Percentiles rank a stretch among this genome's conserved stretches.
phyloP scores from a whole-genome alignment of 2,888 invertebrate species.

The Noctua fimbriata region DNA sequence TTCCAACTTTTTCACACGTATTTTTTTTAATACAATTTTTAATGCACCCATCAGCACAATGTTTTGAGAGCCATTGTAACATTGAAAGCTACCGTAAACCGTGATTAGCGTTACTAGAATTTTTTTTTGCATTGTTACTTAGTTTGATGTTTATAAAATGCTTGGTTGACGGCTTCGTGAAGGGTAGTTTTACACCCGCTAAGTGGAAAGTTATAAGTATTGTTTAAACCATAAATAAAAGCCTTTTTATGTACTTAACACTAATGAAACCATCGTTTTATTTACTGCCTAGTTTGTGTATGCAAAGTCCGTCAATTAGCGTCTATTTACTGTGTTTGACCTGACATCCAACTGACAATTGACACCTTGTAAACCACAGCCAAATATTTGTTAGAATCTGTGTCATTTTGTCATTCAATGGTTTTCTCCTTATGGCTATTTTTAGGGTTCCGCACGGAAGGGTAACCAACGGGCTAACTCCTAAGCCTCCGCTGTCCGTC shows the following conservation, averaged over 20 bases:
- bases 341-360: constrained; percentile 39
- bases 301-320: constrained; percentile 21
- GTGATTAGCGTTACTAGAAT: not conserved
- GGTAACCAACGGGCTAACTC: too few relatives aligned
- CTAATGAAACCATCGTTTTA: not conserved
- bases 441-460: not conserved
- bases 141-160: not conserved
- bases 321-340: constrained; percentile 27
- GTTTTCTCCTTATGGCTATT: not conserved
- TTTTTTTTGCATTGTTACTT: not conserved
- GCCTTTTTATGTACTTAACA: not conserved
- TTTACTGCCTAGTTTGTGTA: not conserved
- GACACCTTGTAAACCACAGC: not conserved
- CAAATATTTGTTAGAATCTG: constrained; percentile 38
- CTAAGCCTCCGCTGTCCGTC: too few relatives aligned
- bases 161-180: not conserved
- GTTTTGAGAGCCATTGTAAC: not conserved
- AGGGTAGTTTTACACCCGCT: not conserved
- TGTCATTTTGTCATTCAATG: not conserved
- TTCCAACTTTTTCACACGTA: not conserved
- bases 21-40: not conserved
- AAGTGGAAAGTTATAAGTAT: not conserved
- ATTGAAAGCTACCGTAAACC: not conserved
- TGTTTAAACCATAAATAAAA: not conserved
- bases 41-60: not conserved